Evolutionary conservation across 92 coral and sea anemone genomes (phyloP).

Genomic region (Epizoanthus fatuus): DNA sequence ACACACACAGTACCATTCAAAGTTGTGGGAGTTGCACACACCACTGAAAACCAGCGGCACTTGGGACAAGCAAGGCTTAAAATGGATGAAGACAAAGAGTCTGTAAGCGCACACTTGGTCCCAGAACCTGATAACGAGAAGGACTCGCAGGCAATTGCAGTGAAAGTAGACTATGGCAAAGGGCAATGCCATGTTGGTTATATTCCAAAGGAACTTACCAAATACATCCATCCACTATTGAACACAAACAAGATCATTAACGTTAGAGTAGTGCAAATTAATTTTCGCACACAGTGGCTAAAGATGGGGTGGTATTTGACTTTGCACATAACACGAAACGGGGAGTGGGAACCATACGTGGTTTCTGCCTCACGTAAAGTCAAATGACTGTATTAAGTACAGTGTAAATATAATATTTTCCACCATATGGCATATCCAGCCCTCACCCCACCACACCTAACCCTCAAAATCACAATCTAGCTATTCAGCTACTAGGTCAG

Average conservation of each 20-base stretch:
- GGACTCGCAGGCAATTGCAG: slow-evolving; percentile 34
- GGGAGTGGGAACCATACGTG: slow-evolving; percentile 52
- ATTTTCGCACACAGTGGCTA: slow-evolving; percentile 36
- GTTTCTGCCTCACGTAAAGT: slow-evolving; percentile 30
- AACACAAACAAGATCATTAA: background rate
- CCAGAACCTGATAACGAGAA: slow-evolving; percentile 40
- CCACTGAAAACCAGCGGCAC: slow-evolving; percentile 25
- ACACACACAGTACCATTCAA: slow-evolving; percentile 46
- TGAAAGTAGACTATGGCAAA: slow-evolving; percentile 22
- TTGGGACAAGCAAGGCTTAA: slow-evolving; percentile 24
- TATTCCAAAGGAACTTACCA: slow-evolving; percentile 40
- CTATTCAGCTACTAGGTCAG: no score
- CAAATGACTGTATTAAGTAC: no score
- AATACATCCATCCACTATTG: slow-evolving; percentile 31
- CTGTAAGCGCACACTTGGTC: slow-evolving; percentile 22
- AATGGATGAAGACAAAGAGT: slow-evolving; percentile 7
- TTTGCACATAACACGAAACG: slow-evolving; percentile 34
- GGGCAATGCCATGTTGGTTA: slow-evolving; percentile 40
- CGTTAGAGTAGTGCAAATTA: slow-evolving; percentile 21
- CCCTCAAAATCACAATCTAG: no score
- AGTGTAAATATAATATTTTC: no score
- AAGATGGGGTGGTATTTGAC: slow-evolving; percentile 50
- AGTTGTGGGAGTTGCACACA: slow-evolving; percentile 31
- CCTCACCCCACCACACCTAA: no score
- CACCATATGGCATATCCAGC: no score